A percentile compares a stretch with the other conserved stretches of the same genome.
phyloP scores from a whole-genome alignment of 2,797 vertebrate species.

The Sebastes itinus region DNA sequence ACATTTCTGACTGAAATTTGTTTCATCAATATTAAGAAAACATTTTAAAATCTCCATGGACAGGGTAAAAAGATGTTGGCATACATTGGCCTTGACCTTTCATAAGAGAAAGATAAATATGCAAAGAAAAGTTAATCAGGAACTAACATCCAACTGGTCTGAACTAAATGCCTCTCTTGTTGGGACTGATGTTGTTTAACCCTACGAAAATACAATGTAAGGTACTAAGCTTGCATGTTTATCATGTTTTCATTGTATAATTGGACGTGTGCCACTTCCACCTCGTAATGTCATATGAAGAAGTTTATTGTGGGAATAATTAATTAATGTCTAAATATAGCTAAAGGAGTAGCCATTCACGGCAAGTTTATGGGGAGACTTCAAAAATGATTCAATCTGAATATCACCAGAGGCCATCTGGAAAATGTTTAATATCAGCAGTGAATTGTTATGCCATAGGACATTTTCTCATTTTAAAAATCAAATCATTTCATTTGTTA shows the following conservation, averaged over 20 bases:
- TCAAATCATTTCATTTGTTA: background rate
- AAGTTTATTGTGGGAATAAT: background rate
- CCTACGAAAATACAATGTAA: background rate
- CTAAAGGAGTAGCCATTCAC: background rate
- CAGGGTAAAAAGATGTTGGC: background rate
- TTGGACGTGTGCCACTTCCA: background rate
- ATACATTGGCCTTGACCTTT: constrained; percentile 34
- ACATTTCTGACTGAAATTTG: background rate
- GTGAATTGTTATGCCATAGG: background rate
- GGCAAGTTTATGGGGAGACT: background rate
- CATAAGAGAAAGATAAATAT: background rate
- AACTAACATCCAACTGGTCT: background rate
- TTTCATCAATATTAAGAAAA: constrained; percentile 19
- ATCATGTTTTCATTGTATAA: background rate
- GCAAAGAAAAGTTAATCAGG: background rate
- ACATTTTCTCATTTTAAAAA: background rate
- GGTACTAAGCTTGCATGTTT: background rate
- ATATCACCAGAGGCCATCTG: background rate
- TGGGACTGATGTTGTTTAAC: background rate
- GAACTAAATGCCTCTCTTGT: background rate
- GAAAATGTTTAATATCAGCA: background rate
- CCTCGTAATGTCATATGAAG: background rate
- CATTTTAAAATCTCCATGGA: constrained; percentile 2
- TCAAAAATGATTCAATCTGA: background rate
- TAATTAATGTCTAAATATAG: background rate